Percentiles rank a stretch among this genome's conserved stretches.
phyloP scores from a whole-genome alignment of 2,113 vertebrate genomes.

The Nematolebias whitei region DNA sequence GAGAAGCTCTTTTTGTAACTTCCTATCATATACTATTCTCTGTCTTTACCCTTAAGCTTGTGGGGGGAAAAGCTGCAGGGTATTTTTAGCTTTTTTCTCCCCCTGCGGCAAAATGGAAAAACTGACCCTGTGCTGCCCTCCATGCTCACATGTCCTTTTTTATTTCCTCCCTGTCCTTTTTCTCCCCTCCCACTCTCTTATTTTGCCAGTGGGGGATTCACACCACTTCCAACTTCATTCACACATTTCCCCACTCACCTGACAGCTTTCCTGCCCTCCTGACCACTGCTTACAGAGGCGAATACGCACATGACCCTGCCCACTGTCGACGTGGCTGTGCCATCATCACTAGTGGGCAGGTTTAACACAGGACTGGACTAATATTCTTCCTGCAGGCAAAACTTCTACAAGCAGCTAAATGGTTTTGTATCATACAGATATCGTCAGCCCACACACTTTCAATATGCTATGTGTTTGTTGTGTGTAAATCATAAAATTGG shows the following conservation, averaged over 20 bases:
- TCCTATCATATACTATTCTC: conserved; percentile 35
- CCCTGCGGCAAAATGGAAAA: conserved; percentile 65
- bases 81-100: conserved; percentile 74
- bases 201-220: conserved; percentile 41
- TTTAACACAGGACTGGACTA: conserved; percentile 18
- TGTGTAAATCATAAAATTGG: conserved; percentile 22
- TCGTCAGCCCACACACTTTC: conserved; percentile 10
- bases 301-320: conserved; percentile 37
- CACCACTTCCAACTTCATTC: conserved; percentile 58
- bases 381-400: conserved; percentile 34
- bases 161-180: conserved; percentile 50
- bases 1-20: conserved; percentile 19
- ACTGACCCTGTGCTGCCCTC: conserved; percentile 68
- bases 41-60: conserved; percentile 26
- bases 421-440: conserved; percentile 11
- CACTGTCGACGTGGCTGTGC: not conserved
- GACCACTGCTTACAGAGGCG: conserved; percentile 54
- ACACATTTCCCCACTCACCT: conserved; percentile 55
- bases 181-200: conserved; percentile 12
- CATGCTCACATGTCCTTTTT: conserved; percentile 46
- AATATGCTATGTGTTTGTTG: not conserved
- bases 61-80: conserved; percentile 63
- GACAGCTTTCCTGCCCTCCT: conserved; percentile 52
- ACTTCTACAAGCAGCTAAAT: conserved; percentile 28
- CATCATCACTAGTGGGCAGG: conserved; percentile 28